Evolutionary conservation across 2,888 invertebrate genomes (phyloP).

Genomic region (Cerastoderma edule): DNA sequence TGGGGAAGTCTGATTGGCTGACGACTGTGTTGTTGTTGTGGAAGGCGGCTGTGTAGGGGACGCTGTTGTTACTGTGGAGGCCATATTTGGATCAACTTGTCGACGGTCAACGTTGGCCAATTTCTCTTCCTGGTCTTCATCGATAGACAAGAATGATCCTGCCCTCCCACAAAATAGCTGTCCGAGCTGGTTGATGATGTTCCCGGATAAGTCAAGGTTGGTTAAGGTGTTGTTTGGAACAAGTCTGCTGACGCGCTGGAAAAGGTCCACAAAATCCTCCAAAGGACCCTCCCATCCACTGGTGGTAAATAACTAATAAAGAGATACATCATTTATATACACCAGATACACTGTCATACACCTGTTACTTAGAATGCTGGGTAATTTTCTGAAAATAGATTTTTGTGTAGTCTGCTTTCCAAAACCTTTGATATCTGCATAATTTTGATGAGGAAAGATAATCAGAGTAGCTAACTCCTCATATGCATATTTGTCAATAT

Average conservation of each 20-base stretch:
- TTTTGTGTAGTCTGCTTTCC: too few species aligned
- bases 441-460: too few species aligned
- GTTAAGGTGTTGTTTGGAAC: neutral
- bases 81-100: constrained; percentile 29
- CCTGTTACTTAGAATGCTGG: too few species aligned
- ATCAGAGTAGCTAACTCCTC: too few species aligned
- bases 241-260: neutral
- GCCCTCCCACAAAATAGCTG: constrained; percentile 47
- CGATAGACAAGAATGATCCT: constrained; percentile 37
- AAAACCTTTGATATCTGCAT: too few species aligned
- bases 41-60: neutral
- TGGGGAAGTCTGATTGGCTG: constrained; percentile 5
- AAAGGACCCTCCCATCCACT: constrained; percentile 10
- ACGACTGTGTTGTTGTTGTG: constrained; percentile 6
- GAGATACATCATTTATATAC: too few species aligned
- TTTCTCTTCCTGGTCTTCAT: constrained; percentile 32
- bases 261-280: constrained; percentile 2
- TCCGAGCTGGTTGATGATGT: constrained; percentile 22
- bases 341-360: too few species aligned
- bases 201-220: neutral
- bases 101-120: constrained; percentile 25
- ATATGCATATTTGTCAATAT: too few species aligned
- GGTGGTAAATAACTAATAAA: too few species aligned
- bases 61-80: neutral
- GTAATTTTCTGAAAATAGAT: too few species aligned